Conservation (phyloP, 1,140 invertebrate species). For the Lamellibrachia luymesi region DNA sequence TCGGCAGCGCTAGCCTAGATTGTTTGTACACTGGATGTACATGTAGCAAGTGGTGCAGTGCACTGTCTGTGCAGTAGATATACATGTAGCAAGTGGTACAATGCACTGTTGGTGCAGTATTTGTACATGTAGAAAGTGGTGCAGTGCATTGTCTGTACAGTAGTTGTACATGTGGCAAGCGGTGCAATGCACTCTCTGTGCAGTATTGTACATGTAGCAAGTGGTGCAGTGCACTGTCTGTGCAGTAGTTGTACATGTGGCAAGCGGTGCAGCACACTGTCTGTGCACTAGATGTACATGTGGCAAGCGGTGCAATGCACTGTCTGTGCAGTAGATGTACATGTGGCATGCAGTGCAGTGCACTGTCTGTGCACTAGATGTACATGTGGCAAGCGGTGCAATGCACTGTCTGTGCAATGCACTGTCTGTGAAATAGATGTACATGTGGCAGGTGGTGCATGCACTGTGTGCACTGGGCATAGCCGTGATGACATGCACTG, state of each 20-base stretch:
- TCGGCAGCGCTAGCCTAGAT: too few relatives aligned
- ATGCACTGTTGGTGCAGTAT: neutral
- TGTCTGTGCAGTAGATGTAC: too few relatives aligned
- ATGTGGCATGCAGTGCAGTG: too few relatives aligned
- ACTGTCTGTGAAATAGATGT: too few relatives aligned
- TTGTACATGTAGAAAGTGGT: neutral
- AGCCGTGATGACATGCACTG: neutral
- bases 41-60: neutral
- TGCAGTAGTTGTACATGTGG: neutral
- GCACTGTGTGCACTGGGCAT: neutral
- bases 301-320: neutral
- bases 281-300: neutral
- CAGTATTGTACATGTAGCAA: neutral
- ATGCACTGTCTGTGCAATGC: neutral
- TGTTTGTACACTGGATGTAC: neutral
- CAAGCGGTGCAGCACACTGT: neutral
- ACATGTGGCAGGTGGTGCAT: too few relatives aligned
- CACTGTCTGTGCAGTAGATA: neutral
- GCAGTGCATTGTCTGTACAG: neutral
- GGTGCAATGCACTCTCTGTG: neutral
- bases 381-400: neutral
- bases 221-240: neutral
- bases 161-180: too few relatives aligned
- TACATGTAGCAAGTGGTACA: too few relatives aligned
- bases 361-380: neutral